Conservation (phyloP, 2,113 vertebrate genomes). For the Spheniscus mendiculus region DNA sequence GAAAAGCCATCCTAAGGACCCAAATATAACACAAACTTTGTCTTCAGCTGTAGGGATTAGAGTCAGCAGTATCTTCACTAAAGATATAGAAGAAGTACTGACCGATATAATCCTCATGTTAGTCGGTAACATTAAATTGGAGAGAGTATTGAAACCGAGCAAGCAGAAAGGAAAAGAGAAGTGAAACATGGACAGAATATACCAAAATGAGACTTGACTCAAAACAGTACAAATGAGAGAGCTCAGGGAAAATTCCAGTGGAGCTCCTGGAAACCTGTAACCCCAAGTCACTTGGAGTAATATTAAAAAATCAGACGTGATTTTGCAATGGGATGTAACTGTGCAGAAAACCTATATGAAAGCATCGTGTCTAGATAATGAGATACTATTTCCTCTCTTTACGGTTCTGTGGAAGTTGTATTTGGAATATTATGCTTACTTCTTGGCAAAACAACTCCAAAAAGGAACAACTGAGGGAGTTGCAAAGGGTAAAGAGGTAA, state of each 20-base stretch:
- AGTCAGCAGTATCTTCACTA: neutral
- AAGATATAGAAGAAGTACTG: neutral
- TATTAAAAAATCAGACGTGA: neutral
- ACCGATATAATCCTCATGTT: neutral
- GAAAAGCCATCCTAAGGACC: neutral
- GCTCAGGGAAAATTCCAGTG: neutral
- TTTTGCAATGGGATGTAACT: neutral
- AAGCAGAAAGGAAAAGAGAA: neutral
- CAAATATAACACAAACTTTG: slow-evolving; percentile 9
- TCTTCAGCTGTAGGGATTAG: neutral
- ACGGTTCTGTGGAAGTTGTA: neutral
- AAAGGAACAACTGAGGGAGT: neutral
- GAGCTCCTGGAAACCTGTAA: neutral
- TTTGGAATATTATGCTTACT: neutral
- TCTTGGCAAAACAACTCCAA: neutral
- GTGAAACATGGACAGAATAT: neutral
- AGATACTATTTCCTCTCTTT: neutral
- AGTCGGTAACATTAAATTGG: neutral
- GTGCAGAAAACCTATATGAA: neutral
- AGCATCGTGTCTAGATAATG: neutral
- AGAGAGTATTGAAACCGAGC: neutral
- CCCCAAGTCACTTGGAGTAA: neutral
- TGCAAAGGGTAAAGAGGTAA: neutral
- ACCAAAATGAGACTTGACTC: neutral
- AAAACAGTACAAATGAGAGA: neutral